Base-by-base conservation (phyloP, 2,888 invertebrate species). In the Apotomis capreana region DNA sequence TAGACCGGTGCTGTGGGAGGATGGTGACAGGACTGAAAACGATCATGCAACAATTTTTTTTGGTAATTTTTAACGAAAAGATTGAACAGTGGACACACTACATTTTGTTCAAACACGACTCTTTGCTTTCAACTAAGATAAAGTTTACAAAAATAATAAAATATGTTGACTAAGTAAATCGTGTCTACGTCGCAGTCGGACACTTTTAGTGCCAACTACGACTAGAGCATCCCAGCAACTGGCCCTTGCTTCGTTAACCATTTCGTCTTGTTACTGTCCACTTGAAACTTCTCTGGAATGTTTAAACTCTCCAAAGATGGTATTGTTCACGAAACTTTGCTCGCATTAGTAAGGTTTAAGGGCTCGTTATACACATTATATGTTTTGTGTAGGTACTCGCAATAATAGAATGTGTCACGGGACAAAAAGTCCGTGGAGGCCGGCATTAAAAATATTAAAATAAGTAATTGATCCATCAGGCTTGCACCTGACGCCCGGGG, bases 401-500 rank as follows among this genome's bases (percentile, higher is more conserved):
- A 82, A 86, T 84, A 83, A 83, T 77, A 80, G 76, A 78, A 80
- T 84, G 83, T 82, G 81, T 85, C 80, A 82, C 81, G 80, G 80
- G 83, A 80, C 80, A 84, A 85, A 81, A 81, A 80, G 81, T 80
- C 76, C 81, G 80, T 77, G 78, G 83, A 82, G 86, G 83, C 81
- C 76, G 83, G 85, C 84, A 88, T 89, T 89, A 88, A 90, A 89
- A 88, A 89, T 90, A 89, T 89, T 88, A 89, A 89, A 90, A 88
- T 89, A 89, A 89, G 89, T 90, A 88, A 92, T 91, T 90, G 89
- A 85, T 87, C 85, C 86, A 90, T 91, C 87, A 87, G 82, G 83
- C 78, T 81, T 83, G 86, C 91, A 91, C 91, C 91, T 92, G 91
- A 84, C 86, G 81, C 85, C 81, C 84, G 81, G 40, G 55, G 61